These are phyloP conservation scores for Calameuta filiformis DNA, from an alignment of 2,888 invertebrate genomes.

Conservation along the genomic window DNA sequence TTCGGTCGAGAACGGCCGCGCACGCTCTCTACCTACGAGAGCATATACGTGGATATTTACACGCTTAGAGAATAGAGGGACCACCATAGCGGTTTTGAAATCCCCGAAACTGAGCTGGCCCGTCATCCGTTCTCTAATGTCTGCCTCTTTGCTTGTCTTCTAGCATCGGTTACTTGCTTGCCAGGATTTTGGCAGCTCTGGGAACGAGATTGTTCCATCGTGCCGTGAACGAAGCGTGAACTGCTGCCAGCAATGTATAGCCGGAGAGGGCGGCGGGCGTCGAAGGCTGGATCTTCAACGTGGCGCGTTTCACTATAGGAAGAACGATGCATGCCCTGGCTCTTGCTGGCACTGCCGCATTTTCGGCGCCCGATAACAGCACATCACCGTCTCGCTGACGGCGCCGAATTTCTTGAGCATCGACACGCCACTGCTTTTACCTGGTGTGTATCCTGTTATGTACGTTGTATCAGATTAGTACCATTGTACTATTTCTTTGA, in stretches of 20 bases:
- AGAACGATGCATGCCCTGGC: not conserved
- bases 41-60: conserved; percentile 32
- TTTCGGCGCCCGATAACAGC: not conserved
- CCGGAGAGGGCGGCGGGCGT: not conserved
- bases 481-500: not conserved
- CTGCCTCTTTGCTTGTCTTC: not conserved
- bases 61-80: conserved; percentile 20
- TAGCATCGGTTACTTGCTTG: not conserved
- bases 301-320: not conserved
- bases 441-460: not conserved
- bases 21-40: not conserved
- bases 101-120: not conserved
- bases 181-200: not conserved
- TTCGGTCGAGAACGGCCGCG: not conserved
- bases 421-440: not conserved
- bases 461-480: not conserved
- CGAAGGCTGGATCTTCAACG: not conserved
- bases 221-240: not conserved
- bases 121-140: not conserved
- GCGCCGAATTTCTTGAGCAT: not conserved
- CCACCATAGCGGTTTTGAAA: conserved; percentile 15
- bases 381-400: not conserved
- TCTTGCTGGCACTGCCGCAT: not conserved
- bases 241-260: not conserved
- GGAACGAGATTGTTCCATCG: not conserved